Conservation (phyloP, 2,888 invertebrate genomes). For the Pecten maximus region DNA sequence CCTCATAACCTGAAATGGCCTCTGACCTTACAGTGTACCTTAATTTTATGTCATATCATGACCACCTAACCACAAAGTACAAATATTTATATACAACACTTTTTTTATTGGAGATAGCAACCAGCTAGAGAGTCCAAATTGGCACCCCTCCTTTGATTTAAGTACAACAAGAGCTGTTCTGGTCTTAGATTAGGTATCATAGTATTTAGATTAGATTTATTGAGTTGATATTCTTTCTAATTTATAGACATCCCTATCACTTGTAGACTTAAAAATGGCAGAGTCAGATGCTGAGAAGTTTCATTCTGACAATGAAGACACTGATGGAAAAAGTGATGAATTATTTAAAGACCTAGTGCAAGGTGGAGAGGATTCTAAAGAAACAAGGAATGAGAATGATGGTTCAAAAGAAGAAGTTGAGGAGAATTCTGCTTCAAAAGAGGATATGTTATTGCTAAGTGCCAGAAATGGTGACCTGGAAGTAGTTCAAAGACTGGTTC, state of each 20-base stretch:
- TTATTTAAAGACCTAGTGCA: neutral
- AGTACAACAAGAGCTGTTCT: too few species aligned
- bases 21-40: too few species aligned
- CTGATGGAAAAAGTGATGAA: neutral
- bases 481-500: constrained; percentile 85
- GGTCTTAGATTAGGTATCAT: too few species aligned
- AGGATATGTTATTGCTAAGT: constrained; percentile 86
- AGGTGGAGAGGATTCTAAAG: neutral
- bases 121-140: too few species aligned
- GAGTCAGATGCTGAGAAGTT: neutral
- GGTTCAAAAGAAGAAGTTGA: constrained; percentile 41
- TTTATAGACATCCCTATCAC: neutral
- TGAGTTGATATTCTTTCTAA: neutral
- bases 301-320: neutral
- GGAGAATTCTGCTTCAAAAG: constrained; percentile 57
- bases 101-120: too few species aligned
- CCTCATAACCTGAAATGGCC: too few species aligned
- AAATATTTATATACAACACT: too few species aligned
- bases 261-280: neutral
- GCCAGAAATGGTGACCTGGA: constrained; percentile 86
- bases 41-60: too few species aligned
- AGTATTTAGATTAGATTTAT: too few species aligned
- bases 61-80: too few species aligned
- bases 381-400: neutral
- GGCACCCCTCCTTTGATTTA: too few species aligned